These are phyloP conservation scores for Agrypnus murinus DNA, from an alignment of 2,888 invertebrate genomes.

Conservation along the genomic window DNA sequence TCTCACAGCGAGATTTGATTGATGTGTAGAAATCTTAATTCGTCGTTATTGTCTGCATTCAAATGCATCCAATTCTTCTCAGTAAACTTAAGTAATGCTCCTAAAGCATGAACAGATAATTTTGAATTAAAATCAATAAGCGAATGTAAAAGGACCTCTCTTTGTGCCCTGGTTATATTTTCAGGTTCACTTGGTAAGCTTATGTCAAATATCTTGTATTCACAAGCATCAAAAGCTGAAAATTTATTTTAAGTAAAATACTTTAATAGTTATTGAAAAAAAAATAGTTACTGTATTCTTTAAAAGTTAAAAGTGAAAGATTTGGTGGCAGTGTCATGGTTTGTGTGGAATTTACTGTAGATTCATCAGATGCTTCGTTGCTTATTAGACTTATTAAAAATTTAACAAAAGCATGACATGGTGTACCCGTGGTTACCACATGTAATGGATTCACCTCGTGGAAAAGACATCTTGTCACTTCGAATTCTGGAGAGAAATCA, in stretches of 20 bases:
- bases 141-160: slow-evolving; percentile 76
- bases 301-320: slow-evolving; percentile 74
- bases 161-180: slow-evolving; percentile 73
- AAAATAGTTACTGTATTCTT: slow-evolving; percentile 75
- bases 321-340: slow-evolving; percentile 70
- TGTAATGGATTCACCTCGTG: slow-evolving; percentile 77
- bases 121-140: slow-evolving; percentile 78
- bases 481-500: slow-evolving; percentile 78
- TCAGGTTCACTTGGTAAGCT: slow-evolving; percentile 72
- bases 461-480: slow-evolving; percentile 75
- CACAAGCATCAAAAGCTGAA: slow-evolving; percentile 75
- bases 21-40: slow-evolving; percentile 74
- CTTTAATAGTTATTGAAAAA: slow-evolving; percentile 17
- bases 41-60: slow-evolving; percentile 67
- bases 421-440: slow-evolving; percentile 74
- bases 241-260: slow-evolving; percentile 2
- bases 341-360: slow-evolving; percentile 57
- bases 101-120: slow-evolving; percentile 80
- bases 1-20: slow-evolving; percentile 78
- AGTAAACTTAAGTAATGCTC: slow-evolving; percentile 81
- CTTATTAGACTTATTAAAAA: slow-evolving; percentile 60
- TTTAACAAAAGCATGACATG: slow-evolving; percentile 72
- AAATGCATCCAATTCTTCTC: slow-evolving; percentile 77
- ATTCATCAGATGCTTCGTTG: slow-evolving; percentile 53
- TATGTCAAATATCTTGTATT: slow-evolving; percentile 73